Evolutionary conservation across 1,140 invertebrate species (phyloP).

Genomic region (Metaphire vulgaris): DNA sequence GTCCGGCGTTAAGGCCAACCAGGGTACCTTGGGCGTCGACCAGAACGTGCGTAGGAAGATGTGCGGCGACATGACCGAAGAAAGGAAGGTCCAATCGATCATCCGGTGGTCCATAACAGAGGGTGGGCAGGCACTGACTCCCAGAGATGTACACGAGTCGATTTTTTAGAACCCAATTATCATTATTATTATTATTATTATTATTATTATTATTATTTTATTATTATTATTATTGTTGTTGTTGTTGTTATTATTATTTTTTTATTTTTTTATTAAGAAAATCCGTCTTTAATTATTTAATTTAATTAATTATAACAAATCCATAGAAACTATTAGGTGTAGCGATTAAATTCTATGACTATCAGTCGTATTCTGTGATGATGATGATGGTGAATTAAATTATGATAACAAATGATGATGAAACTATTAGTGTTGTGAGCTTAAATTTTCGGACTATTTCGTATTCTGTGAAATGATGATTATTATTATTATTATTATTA

Average conservation of each 20-base stretch:
- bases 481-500: slow-evolving; percentile 1
- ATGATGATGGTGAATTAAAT: no score
- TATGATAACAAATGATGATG: neutral
- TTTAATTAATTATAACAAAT: neutral
- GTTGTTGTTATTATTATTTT: neutral
- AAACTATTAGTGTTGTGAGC: neutral
- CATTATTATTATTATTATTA: neutral
- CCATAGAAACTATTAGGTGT: no score
- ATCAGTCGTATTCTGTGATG: neutral
- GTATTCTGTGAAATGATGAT: no score
- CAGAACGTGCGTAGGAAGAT: slow-evolving; percentile 57
- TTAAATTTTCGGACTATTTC: no score
- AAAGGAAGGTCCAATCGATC: slow-evolving; percentile 57
- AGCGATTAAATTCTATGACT: no score
- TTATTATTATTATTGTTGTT: neutral
- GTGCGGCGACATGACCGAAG: slow-evolving; percentile 29
- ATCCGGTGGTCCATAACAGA: slow-evolving; percentile 49
- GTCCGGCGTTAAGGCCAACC: slow-evolving; percentile 76
- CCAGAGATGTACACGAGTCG: no score
- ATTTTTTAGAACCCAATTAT: no score
- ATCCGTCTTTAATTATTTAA: neutral
- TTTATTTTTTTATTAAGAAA: neutral
- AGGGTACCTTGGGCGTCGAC: slow-evolving; percentile 69
- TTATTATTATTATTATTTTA: neutral
- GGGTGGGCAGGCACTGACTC: neutral